Evolutionary conservation across 1,140 invertebrate species (phyloP).

Genomic region (Drosophila fuyamai): DNA sequence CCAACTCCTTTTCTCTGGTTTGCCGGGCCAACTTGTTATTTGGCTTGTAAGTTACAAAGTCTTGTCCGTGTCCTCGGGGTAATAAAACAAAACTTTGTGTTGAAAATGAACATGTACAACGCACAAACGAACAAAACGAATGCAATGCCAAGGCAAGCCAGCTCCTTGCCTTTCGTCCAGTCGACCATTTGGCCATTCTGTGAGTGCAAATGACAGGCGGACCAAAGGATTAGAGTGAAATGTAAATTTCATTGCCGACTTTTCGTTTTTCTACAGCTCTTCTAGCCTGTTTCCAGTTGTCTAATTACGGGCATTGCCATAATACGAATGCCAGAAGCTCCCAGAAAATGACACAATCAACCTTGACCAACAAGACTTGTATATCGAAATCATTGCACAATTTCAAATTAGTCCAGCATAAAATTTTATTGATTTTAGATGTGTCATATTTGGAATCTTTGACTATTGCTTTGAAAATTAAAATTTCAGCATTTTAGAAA

Average conservation of each 20-base stretch:
- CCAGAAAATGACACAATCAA: constrained; percentile 16
- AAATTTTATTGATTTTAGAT: neutral
- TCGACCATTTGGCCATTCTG: constrained; percentile 18
- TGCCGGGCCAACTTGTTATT: constrained; percentile 73
- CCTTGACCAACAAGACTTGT: constrained; percentile 42
- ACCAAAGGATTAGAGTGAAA: constrained; percentile 73
- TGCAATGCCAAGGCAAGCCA: constrained; percentile 13
- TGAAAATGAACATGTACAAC: constrained; percentile 82
- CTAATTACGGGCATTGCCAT: constrained; percentile 53
- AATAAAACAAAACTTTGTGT: constrained; percentile 83
- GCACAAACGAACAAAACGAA: constrained; percentile 27
- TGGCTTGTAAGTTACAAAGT: constrained; percentile 83
- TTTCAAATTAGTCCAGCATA: neutral
- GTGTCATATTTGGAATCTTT: neutral
- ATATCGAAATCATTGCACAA: neutral
- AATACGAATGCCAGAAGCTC: constrained; percentile 27
- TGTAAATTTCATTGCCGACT: constrained; percentile 70
- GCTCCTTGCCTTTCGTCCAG: constrained; percentile 9
- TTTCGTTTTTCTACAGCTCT: constrained; percentile 12
- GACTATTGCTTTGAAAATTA: too few relatives aligned
- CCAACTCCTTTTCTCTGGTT: constrained; percentile 7
- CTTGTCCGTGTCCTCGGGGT: constrained; percentile 81
- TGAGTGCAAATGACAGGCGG: constrained; percentile 71
- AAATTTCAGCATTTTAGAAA: too few relatives aligned
- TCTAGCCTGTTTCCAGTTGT: constrained; percentile 47